These are phyloP conservation scores for Marmota flaviventris DNA, from an alignment of 2,113 vertebrate genomes.

Conservation along the genomic window DNA sequence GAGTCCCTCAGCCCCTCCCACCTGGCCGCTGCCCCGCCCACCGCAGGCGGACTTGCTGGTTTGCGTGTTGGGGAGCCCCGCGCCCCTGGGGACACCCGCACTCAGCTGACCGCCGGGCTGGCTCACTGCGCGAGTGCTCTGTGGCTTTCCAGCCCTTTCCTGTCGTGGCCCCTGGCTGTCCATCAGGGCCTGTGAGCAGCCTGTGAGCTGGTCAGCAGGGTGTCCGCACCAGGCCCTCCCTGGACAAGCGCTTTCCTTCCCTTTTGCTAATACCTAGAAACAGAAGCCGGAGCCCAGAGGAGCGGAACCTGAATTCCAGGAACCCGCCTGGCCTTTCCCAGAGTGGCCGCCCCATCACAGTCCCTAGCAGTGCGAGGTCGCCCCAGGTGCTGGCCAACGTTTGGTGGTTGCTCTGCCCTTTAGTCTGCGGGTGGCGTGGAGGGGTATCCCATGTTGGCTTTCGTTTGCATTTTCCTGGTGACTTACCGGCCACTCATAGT, in stretches of 20 bases:
- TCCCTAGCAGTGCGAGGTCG: fast-evolving
- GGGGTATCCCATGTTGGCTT: not conserved
- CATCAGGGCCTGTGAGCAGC: fast-evolving
- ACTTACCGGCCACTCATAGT: not conserved
- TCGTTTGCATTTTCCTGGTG: not conserved
- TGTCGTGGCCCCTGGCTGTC: not conserved
- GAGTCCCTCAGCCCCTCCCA: not conserved
- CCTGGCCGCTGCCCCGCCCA: too few relatives aligned
- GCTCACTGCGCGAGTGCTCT: fast-evolving
- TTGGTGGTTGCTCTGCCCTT: not conserved
- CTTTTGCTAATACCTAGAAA: not conserved
- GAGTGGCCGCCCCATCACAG: fast-evolving
- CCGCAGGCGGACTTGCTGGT: too few relatives aligned
- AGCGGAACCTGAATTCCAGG: not conserved
- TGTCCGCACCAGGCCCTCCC: too few relatives aligned
- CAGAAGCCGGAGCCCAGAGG: not conserved
- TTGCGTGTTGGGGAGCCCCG: too few relatives aligned
- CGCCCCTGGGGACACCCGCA: fast-evolving
- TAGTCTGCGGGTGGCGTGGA: not conserved
- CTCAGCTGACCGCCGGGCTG: fast-evolving
- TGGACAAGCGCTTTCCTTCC: not conserved
- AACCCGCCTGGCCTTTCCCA: not conserved
- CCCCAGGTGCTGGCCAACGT: fast-evolving
- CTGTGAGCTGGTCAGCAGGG: too few relatives aligned
- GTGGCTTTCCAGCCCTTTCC: not conserved